These are phyloP conservation scores for Prunella fulvescens DNA, from an alignment of 2,113 vertebrate species.

Conservation along the genomic window DNA sequence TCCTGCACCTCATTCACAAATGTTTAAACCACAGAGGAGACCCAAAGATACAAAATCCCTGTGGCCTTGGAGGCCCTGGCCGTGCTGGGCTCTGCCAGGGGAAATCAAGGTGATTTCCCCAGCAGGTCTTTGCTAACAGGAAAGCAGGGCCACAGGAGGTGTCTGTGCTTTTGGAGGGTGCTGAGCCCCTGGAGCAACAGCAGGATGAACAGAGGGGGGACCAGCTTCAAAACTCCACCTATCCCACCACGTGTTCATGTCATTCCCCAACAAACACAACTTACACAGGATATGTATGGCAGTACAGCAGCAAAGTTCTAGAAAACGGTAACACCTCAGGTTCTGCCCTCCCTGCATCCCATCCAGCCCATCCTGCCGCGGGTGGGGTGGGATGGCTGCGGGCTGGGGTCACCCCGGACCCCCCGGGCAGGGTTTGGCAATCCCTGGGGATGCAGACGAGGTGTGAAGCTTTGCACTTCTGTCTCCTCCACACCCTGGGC, in stretches of 20 bases:
- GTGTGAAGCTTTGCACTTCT: not conserved
- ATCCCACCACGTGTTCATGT: too few species aligned
- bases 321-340: too few species aligned
- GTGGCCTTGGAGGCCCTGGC: not conserved
- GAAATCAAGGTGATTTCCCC: not conserved
- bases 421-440: not conserved
- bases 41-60: not conserved
- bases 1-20: not conserved
- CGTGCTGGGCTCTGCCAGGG: not conserved
- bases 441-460: not conserved
- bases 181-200: not conserved
- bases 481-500: not conserved
- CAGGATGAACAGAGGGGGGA: too few species aligned
- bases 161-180: not conserved
- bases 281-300: too few species aligned
- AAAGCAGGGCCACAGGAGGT: rapidly evolving
- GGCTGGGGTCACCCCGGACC: too few species aligned
- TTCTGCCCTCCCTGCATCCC: not conserved
- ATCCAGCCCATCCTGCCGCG: not conserved
- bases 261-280: too few species aligned
- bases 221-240: too few species aligned
- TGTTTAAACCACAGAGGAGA: not conserved
- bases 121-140: not conserved
- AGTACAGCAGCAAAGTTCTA: too few species aligned
- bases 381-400: not conserved